Evolutionary conservation across 2,797 vertebrate species (phyloP), one percentile per base, ranked within the genome.

Genomic region (Leucoraja ocellata): DNA sequence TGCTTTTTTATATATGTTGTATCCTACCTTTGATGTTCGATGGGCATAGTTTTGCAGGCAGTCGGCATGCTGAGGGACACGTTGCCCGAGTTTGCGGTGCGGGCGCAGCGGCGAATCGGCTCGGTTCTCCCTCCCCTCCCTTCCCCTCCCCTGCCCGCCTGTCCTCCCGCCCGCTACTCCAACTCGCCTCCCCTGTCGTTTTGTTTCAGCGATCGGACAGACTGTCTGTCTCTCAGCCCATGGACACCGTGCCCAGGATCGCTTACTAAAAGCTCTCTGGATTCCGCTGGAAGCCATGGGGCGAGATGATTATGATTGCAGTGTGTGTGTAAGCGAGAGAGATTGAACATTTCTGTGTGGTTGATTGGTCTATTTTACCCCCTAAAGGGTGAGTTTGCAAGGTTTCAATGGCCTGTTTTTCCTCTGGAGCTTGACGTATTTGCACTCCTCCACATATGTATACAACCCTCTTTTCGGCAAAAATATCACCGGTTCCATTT

Each of bases 381-480:
- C 39, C 11, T 8, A 54, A 74, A 74, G 90, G 90, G 90, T 91
- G 90, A 91, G 90, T 74, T 91, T 39, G 65, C 23, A 16, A 36
- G 68, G 9, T 74, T 28, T 74, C 36, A 4, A 46, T 39, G 90
- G 65, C 90, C 71, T 74, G 90, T 8, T 91, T 46, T 46, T 39
- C 21, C 32, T 74, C 90, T 91, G 63, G 73, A 61, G 28, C 13
- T 78, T 93, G 79, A 88, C 91, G 81, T 93, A 93, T 93, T 23
- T 10, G 25, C 65, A 93, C 61, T 93, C 78, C 78, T 93, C 93
- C 93, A 74, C 36, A 91, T 73, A 74, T 86, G 28, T 86, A 1
- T 93, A 23, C 86, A 46, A 11, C 10, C 0, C 4, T 23, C 28
- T 25, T 61, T n/a, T 93, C n/a, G 79, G 25, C 1, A 36, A 46